phyloP scores from a whole-genome alignment of 1,140 invertebrate genomes.

The Solenopsis fugax region DNA sequence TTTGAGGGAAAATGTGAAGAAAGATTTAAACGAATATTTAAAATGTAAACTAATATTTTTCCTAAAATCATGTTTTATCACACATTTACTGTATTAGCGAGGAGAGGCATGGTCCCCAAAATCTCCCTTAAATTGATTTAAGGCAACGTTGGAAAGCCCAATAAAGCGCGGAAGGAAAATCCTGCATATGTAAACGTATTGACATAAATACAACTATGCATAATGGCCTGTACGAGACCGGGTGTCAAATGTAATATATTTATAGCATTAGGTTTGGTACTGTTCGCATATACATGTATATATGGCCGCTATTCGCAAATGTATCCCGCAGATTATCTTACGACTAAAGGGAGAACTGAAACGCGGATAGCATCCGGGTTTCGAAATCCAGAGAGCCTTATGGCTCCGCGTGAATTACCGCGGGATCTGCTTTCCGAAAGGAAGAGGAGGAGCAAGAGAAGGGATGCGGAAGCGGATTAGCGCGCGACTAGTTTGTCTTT shows the following conservation, averaged over 20 bases:
- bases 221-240: not conserved
- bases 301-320: constrained; percentile 13
- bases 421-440: not conserved
- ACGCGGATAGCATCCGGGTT: not conserved
- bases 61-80: not conserved
- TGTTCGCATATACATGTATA: not conserved
- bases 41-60: not conserved
- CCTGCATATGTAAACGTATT: not conserved
- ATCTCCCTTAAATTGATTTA: not conserved
- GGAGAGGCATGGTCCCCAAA: not conserved
- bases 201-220: not conserved
- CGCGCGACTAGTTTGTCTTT: constrained; percentile 79
- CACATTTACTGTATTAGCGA: not conserved
- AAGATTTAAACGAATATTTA: not conserved
- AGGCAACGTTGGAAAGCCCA: not conserved
- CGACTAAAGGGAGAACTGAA: constrained; percentile 18
- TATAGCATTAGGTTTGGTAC: not conserved
- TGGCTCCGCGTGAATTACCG: constrained; percentile 47
- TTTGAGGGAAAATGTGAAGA: not conserved
- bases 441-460: not conserved
- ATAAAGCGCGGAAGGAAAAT: not conserved
- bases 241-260: constrained; percentile 31
- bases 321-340: constrained; percentile 35
- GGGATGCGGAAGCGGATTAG: constrained; percentile 35
- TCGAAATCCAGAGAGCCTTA: constrained; percentile 23